Evolutionary conservation across 2,113 vertebrate species (phyloP).

Genomic region (Anoura caudifer): DNA sequence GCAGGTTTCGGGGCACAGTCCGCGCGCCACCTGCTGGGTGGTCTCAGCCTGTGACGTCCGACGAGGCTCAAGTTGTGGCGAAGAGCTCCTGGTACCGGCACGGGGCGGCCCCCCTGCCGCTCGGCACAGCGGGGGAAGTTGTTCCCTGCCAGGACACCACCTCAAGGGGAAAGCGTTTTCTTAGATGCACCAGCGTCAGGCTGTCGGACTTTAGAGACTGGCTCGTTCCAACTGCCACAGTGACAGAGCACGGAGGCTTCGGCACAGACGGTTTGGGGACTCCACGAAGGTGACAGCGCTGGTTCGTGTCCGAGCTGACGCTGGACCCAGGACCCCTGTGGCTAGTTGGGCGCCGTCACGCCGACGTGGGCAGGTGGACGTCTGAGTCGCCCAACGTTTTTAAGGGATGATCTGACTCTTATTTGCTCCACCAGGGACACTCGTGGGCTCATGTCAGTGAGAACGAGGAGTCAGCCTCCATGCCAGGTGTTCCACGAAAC

Average conservation of each 20-base stretch:
- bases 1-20: background rate
- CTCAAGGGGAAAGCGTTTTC: slow-evolving; percentile 26
- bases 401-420: background rate
- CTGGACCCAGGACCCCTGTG: no score
- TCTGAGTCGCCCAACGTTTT: background rate
- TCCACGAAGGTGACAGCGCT: background rate
- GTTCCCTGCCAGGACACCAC: background rate
- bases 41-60: background rate
- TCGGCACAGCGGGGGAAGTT: background rate
- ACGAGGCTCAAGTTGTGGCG: background rate
- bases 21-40: background rate
- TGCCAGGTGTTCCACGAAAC: background rate
- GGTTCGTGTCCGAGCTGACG: background rate
- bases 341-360: background rate
- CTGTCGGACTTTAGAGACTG: background rate
- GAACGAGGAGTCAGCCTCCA: background rate
- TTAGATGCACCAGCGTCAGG: slow-evolving; percentile 36
- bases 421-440: background rate
- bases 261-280: background rate
- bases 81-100: background rate
- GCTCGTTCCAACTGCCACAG: background rate
- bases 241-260: background rate
- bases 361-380: background rate
- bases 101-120: background rate
- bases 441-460: background rate